phyloP scores from a whole-genome alignment of 2,888 invertebrate species.

The Maniola hyperantus region DNA sequence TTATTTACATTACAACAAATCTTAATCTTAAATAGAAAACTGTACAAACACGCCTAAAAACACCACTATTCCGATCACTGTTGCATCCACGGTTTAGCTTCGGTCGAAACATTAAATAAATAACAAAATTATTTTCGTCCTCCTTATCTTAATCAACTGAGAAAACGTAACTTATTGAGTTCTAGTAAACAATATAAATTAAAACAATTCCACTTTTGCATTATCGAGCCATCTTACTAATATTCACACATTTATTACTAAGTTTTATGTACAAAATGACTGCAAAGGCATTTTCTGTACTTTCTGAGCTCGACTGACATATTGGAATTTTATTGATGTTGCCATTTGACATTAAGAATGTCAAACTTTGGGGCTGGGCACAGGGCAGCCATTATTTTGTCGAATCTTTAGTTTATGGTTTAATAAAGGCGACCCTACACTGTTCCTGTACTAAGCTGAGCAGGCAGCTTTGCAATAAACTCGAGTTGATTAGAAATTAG shows the following conservation, averaged over 20 bases:
- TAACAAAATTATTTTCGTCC: constrained; percentile 55
- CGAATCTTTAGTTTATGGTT: background rate
- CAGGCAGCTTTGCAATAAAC: background rate
- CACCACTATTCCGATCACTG: constrained; percentile 52
- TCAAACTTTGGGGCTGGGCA: background rate
- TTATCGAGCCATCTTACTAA: constrained; percentile 51
- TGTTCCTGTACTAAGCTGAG: background rate
- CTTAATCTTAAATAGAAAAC: constrained; percentile 52
- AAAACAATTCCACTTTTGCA: constrained; percentile 45
- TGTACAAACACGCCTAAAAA: constrained; percentile 49
- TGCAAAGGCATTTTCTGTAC: constrained; percentile 56
- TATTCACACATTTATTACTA: constrained; percentile 53
- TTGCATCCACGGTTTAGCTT: constrained; percentile 43
- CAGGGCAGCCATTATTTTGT: constrained; percentile 9
- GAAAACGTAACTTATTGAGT: constrained; percentile 41
- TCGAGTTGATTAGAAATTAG: too few relatives aligned
- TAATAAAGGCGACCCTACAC: background rate
- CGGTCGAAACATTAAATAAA: constrained; percentile 64
- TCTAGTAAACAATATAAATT: constrained; percentile 42
- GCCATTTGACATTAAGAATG: constrained; percentile 14
- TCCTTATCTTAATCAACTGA: constrained; percentile 46
- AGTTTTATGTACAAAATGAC: constrained; percentile 33
- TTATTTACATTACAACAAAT: constrained; percentile 79
- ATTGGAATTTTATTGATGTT: constrained; percentile 55
- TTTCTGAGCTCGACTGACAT: constrained; percentile 65